Evolutionary conservation across 1,140 invertebrate genomes (phyloP).

Genomic region (Drosophila fuyamai): DNA sequence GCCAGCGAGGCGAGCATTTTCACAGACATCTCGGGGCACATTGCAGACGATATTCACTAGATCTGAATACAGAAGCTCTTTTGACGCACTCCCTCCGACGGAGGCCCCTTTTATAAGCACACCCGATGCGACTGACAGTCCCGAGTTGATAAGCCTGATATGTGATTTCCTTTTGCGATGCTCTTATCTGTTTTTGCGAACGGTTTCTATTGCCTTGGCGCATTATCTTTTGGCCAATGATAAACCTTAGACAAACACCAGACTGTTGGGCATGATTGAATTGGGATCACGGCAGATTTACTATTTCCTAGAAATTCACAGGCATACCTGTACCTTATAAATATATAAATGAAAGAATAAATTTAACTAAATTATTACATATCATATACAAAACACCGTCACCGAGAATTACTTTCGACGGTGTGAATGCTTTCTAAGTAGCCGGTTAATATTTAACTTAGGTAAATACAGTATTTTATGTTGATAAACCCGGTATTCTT

Average conservation of each 20-base stretch:
- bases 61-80: slow-evolving; percentile 25
- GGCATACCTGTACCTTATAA: no score
- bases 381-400: no score
- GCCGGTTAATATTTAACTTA: slow-evolving; percentile 24
- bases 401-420: not conserved
- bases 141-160: slow-evolving; percentile 59
- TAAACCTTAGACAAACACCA: slow-evolving; percentile 29
- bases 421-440: slow-evolving; percentile 41
- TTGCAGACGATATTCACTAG: slow-evolving; percentile 1
- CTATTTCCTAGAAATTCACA: slow-evolving; percentile 3
- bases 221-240: slow-evolving; percentile 35
- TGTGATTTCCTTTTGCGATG: slow-evolving; percentile 58
- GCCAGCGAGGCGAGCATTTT: slow-evolving; percentile 30
- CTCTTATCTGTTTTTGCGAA: slow-evolving; percentile 49
- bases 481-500: slow-evolving; percentile 52
- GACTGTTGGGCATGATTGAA: slow-evolving; percentile 11
- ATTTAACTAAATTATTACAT: no score
- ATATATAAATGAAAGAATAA: no score
- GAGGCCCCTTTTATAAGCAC: slow-evolving; percentile 63
- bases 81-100: slow-evolving; percentile 67
- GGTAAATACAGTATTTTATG: slow-evolving; percentile 39
- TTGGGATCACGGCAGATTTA: slow-evolving; percentile 22
- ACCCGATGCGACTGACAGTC: slow-evolving; percentile 21
- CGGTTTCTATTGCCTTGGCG: slow-evolving; percentile 42
- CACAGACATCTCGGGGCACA: slow-evolving; percentile 6